A percentile compares a stretch with the other conserved stretches of the same genome.
Conservation (phyloP, 2,888 invertebrate species). For the Tetragonisca angustula region DNA sequence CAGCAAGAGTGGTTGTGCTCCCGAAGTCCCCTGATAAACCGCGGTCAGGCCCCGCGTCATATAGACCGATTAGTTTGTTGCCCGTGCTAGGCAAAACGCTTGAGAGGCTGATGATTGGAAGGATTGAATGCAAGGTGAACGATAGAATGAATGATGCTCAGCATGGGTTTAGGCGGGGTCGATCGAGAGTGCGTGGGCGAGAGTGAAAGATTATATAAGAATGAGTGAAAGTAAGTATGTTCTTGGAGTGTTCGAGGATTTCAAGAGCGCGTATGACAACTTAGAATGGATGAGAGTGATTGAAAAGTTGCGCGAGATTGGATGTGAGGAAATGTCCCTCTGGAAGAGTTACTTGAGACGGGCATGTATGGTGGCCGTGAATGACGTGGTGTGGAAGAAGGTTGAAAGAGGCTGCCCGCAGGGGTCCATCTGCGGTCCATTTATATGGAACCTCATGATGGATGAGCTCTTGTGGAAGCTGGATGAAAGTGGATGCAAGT, state of each 20-base stretch:
- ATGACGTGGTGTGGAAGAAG: background rate
- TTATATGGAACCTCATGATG: background rate
- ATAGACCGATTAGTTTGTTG: slow-evolving; percentile 20
- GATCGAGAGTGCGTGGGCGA: too few species aligned
- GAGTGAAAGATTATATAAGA: background rate
- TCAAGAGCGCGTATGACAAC: slow-evolving; percentile 19
- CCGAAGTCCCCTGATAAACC: background rate
- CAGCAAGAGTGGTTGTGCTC: background rate
- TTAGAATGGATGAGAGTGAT: background rate
- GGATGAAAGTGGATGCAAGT: too few species aligned
- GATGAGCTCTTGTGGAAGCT: background rate
- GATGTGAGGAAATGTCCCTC: background rate
- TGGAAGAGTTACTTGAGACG: background rate
- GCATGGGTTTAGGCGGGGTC: too few species aligned
- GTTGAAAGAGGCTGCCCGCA: slow-evolving; percentile 13
- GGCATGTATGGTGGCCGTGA: background rate
- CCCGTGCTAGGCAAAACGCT: background rate
- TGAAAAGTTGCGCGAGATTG: background rate
- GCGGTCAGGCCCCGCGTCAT: slow-evolving; percentile 1
- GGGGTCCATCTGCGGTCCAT: background rate
- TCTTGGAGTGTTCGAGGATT: background rate
- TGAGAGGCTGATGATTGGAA: background rate
- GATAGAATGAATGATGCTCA: too few species aligned
- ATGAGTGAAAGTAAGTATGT: background rate
- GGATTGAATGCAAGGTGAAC: slow-evolving; percentile 5